Evolutionary conservation across 2,888 invertebrate genomes (phyloP).

Genomic region (Dryobota labecula): DNA sequence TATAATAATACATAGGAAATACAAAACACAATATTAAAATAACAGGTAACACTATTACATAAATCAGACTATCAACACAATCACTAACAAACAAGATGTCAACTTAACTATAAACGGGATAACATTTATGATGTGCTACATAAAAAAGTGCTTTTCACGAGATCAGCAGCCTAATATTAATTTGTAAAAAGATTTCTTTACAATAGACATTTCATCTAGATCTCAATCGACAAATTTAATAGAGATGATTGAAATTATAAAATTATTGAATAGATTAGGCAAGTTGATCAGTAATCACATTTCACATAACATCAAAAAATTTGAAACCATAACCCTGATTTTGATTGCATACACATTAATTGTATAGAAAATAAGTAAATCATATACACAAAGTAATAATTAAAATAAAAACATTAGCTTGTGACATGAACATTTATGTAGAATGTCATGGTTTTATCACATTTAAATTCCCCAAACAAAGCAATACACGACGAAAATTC

Average conservation of each 20-base stretch:
- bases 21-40: conserved; percentile 76
- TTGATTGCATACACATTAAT: conserved; percentile 71
- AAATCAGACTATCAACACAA: conserved; percentile 86
- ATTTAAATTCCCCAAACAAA: conserved; percentile 55
- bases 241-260: neutral
- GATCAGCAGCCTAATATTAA: conserved; percentile 61
- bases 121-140: conserved; percentile 79
- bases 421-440: conserved; percentile 66
- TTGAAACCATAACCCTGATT: conserved; percentile 69
- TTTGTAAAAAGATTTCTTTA: conserved; percentile 38
- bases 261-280: conserved; percentile 49
- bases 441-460: conserved; percentile 72
- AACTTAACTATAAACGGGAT: conserved; percentile 79
- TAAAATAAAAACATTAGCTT: conserved; percentile 62
- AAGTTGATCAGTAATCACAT: conserved; percentile 63
- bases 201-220: conserved; percentile 15
- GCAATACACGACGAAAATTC: conserved; percentile 43
- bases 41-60: conserved; percentile 84
- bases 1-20: conserved; percentile 50
- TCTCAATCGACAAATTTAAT: conserved; percentile 13
- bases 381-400: conserved; percentile 62
- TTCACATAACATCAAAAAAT: conserved; percentile 52
- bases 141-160: conserved; percentile 78
- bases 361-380: conserved; percentile 59
- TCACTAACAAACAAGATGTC: conserved; percentile 84